Conservation (phyloP, 64 coral and sea anemone genomes). For the Astreopora myriophthalma region DNA sequence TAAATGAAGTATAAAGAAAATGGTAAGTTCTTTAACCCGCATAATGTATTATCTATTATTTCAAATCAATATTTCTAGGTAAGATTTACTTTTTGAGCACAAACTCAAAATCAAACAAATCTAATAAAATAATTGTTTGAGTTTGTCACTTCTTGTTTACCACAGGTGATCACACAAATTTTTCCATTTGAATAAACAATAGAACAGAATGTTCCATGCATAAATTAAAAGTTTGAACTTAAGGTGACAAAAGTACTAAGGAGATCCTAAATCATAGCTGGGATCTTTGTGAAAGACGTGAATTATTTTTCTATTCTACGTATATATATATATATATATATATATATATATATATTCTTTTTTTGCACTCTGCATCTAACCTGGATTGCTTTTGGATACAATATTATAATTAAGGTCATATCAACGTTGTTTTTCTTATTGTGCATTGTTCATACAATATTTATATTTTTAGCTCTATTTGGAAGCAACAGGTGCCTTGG, state of each 20-base stretch:
- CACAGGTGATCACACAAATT: constrained; percentile 17
- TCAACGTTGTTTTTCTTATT: background rate
- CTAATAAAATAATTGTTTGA: background rate
- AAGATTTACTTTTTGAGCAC: background rate
- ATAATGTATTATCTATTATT: no score
- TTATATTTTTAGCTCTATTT: background rate
- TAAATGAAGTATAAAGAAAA: no score
- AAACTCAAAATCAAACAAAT: background rate
- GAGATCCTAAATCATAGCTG: no score
- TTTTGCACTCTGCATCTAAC: background rate
- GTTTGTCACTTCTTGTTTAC: background rate
- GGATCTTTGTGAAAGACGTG: no score
- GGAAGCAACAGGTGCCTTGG: constrained; percentile 23
- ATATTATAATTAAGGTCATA: background rate
- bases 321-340: no score
- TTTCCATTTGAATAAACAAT: background rate
- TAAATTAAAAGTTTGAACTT: background rate
- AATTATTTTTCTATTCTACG: no score
- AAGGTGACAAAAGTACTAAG: no score
- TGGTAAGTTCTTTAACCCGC: no score
- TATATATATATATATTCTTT: no score
- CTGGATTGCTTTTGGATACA: background rate
- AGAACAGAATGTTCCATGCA: background rate
- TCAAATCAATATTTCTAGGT: background rate
- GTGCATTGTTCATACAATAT: constrained; percentile 2